Evolutionary conservation across 2,113 vertebrate genomes (phyloP), one percentile per base, ranked within the genome.

Genomic region (Hiodon alosoides): DNA sequence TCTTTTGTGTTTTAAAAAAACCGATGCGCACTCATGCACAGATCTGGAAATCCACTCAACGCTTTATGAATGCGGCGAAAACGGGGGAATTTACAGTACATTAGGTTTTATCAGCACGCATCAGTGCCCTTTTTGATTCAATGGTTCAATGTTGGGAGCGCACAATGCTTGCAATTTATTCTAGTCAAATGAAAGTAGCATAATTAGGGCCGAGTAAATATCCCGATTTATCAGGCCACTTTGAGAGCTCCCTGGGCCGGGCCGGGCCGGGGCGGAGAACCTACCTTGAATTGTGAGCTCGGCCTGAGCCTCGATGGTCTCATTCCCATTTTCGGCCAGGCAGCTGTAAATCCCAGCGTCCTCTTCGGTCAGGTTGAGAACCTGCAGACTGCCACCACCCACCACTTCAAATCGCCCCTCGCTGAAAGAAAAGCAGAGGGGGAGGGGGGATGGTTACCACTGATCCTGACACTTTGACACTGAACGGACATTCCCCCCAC

Each of bases 241-340:
- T 59, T 59, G 3, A 9, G 14, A 11, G 58, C 58, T 3, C 58
- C 9, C 9, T 14, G 14, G 58, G 58, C 9, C 4, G 14, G 58
- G 58, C 7, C 3, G 9, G 52, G 51, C 11, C 14, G 13, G 52
- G 51, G n/a, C 58, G 57, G 0, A 14, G 5, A 9, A 57, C 84
- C 78, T 92, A 99, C 97, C 97, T 93, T 95, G 94, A 7, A 99
- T 79, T 0, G 81, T 72, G 76, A 99, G 93, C 47, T 95, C 94
- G n/a, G 94, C 93, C 69, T 92, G 93, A 9, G 93, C 92, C 78
- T 94, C 90, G 9, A 93, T 78, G 0, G 94, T 95, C 67, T 91
- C 85, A 2, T 98, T 98, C 14, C 83, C 84, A 0, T 88, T 94
- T 31, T 94, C 92, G 0, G 88, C 95, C 69, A 93, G 67, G 83